Base-by-base conservation (phyloP, 2,113 vertebrate genomes). In the Lamprotornis superbus region DNA sequence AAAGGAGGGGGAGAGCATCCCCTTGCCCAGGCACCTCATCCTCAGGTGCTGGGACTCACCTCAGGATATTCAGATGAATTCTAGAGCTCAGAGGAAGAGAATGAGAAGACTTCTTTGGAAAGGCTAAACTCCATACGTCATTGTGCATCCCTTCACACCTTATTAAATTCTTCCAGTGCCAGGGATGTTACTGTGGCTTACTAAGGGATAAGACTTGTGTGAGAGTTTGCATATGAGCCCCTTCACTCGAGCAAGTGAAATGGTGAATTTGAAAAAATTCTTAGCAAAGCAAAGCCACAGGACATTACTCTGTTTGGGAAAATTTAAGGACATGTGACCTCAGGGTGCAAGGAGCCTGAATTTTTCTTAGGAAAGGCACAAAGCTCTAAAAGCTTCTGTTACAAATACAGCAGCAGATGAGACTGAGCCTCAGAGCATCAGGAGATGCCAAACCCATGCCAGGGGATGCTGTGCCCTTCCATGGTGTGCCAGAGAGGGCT, bases 61-160 rank as follows among this genome's bases (percentile, higher is more conserved):
- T 42, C 14, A 42, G 40, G 14, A 42, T 15, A 42, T 77, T 59
- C 49, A 50, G 49, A 42, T 28, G 42, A 70, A 63, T 37, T 69
- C 18, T 9, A 18, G 46, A 63, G 33, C 25, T 80, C 22, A 63
- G 31, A 93, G 39, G 52, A 83, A 44, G 17, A 80, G 27, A 61
- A 67, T 50, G 23, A 57, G 30, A 67, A 79, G 15, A 30, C 8
- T 53, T 78, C 81, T 44, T 69, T 23, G n/a, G n/a, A 50, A 57
- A 5, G 21, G 42, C 65, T 82, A 12, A 74, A 40, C 8, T 61
- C 67, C 15, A 2, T 63, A 3, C 0, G 0, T 30, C 1, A 0
- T 50, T 42, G 30, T 1, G 1, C 10, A 15, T 6, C 11, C 20
- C 17, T 47, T 47, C 46, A 20, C 12, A 42, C 14, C 30, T 77